Percentiles rank a stretch among this genome's conserved stretches.
These are phyloP conservation scores for Drosophila dunni DNA, from an alignment of 1,140 invertebrate species.

Conservation along the genomic window DNA sequence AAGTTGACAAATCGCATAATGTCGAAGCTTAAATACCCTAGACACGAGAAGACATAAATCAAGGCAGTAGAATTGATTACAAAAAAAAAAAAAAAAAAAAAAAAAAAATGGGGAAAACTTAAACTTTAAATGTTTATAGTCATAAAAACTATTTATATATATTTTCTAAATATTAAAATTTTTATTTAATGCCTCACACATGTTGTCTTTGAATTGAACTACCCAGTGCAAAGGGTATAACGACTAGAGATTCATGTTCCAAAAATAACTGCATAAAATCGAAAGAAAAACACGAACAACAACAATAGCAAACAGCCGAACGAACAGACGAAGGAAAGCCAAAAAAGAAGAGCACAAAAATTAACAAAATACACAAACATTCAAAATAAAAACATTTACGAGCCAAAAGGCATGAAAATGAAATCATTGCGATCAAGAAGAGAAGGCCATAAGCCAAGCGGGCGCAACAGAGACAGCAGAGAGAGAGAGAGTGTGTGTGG, in stretches of 20 bases:
- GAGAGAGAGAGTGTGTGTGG: slow-evolving; percentile 27
- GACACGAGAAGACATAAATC: background rate
- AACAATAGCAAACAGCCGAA: slow-evolving; percentile 18
- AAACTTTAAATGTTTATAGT: too few relatives aligned
- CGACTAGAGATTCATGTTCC: slow-evolving; percentile 49
- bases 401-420: slow-evolving; percentile 62
- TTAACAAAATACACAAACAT: slow-evolving; percentile 37
- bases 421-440: slow-evolving; percentile 64
- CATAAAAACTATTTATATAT: too few relatives aligned
- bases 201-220: slow-evolving; percentile 11
- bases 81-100: too few relatives aligned
- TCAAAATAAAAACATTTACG: slow-evolving; percentile 69
- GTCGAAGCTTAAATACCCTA: background rate
- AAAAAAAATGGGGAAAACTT: too few relatives aligned
- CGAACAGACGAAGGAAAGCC: slow-evolving; percentile 4
- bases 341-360: slow-evolving; percentile 32
- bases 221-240: slow-evolving; percentile 16
- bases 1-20: background rate
- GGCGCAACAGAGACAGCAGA: slow-evolving; percentile 11
- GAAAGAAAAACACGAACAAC: slow-evolving; percentile 13
- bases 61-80: too few relatives aligned
- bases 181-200: background rate
- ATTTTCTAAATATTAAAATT: too few relatives aligned
- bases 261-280: slow-evolving; percentile 69
- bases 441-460: slow-evolving; percentile 4